Percentiles rank a stretch among this genome's conserved stretches.
Conservation (phyloP, 1,140 invertebrate genomes). For the Caenorhabditis tropicalis region DNA sequence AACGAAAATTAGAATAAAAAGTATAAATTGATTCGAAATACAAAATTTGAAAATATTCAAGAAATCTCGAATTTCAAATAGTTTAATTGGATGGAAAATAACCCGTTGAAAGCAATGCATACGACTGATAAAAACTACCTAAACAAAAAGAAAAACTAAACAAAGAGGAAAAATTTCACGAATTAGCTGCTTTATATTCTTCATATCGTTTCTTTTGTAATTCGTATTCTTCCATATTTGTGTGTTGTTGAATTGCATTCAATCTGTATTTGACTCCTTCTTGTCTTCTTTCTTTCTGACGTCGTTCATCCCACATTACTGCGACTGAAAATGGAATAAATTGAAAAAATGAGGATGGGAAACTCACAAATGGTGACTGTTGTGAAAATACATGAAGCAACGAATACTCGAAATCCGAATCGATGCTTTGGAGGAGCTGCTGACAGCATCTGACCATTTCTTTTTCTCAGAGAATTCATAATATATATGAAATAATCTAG, state of each 20-base stretch:
- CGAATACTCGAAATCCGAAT: constrained; percentile 56
- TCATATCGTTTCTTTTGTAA: constrained; percentile 57
- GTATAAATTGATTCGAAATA: background rate
- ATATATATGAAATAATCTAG: too few species aligned
- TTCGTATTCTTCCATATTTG: constrained; percentile 68
- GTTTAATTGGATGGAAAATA: background rate
- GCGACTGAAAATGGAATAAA: constrained; percentile 49
- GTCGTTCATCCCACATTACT: constrained; percentile 64
- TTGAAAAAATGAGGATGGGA: background rate
- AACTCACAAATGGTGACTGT: constrained; percentile 60
- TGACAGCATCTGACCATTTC: background rate
- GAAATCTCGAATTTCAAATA: background rate
- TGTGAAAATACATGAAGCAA: constrained; percentile 62
- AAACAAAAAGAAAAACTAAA: constrained; percentile 5
- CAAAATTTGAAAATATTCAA: background rate
- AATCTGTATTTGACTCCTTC: constrained; percentile 62
- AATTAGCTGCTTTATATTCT: constrained; percentile 56
- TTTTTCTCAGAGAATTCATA: too few species aligned
- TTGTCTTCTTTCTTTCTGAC: constrained; percentile 63
- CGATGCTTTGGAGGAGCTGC: constrained; percentile 31
- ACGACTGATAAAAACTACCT: background rate
- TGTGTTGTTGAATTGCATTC: constrained; percentile 60
- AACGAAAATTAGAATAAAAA: background rate
- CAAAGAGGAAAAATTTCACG: constrained; percentile 30
- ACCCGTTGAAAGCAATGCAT: background rate